A percentile compares a stretch with the other conserved stretches of the same genome.
Evolutionary conservation across 2,888 invertebrate species (phyloP).

Genomic region (Prenolepis imparis): DNA sequence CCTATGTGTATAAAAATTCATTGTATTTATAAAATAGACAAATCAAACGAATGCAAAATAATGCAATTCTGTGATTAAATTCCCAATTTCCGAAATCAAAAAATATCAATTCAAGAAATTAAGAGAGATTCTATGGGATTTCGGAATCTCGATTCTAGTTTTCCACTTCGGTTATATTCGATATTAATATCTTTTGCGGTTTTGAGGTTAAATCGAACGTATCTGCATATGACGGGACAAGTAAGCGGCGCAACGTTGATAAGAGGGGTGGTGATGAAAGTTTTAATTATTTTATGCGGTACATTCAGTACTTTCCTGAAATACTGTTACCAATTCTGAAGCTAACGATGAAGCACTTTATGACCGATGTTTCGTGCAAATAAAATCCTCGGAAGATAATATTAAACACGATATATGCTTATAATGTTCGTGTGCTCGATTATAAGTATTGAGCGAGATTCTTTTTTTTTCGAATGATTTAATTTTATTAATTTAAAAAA

Average conservation of each 20-base stretch:
- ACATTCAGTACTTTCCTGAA: conserved; percentile 32
- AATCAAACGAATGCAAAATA: neutral
- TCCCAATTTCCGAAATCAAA: neutral
- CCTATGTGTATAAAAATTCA: too few relatives aligned
- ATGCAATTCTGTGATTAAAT: neutral
- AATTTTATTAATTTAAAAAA: neutral
- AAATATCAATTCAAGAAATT: neutral
- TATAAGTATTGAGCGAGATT: neutral
- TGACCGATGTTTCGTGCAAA: conserved; percentile 11
- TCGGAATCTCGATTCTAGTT: neutral
- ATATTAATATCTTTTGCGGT: conserved; percentile 23
- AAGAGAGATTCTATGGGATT: neutral
- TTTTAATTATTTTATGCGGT: conserved; percentile 59
- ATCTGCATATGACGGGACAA: conserved; percentile 9
- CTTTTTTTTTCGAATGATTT: conserved; percentile 7
- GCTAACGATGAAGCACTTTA: conserved; percentile 9
- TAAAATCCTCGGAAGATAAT: conserved; percentile 18
- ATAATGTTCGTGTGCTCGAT: conserved; percentile 13
- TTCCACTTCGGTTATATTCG: neutral
- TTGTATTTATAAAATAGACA: neutral
- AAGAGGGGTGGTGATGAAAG: conserved; percentile 34
- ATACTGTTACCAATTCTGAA: conserved; percentile 33
- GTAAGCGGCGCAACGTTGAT: neutral
- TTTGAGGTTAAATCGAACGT: conserved; percentile 2
- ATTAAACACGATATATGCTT: neutral